Evolutionary conservation across 2,113 vertebrate species (phyloP), one percentile per base, ranked within the genome.

Genomic region (Pimephales promelas): DNA sequence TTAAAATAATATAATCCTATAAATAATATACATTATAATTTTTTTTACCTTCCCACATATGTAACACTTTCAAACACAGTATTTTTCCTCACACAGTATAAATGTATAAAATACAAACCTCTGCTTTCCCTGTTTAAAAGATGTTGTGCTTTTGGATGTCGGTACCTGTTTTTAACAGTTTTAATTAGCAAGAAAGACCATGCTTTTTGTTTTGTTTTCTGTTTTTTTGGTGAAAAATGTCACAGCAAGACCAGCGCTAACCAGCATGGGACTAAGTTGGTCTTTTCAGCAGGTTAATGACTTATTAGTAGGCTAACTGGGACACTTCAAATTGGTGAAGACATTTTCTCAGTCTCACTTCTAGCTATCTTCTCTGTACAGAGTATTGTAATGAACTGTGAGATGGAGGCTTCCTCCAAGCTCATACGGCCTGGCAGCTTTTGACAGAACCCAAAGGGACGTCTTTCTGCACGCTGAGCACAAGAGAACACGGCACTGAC

Each of bases 381-480:
- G 72, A 20, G 10, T 57, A 31, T 64, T 66, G 73, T 84, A 82
- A 87, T 79, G 74, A 84, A 81, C 28, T 82, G 45, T 64, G 56
- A 49, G 26, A 77, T 71, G 57, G 61, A 64, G 54, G 34, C 75
- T 82, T 62, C n/a, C 26, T 82, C 72, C 26, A 57, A 14, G 34
- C 73, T 8, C 26, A 79, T 45, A 22, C 20, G 47, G 77, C 61
- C 45, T 45, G 61, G 31, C 59, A 84, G 82, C 61, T 61, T 81
- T 68, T 77, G 28, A 77, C 73, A 80, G 34, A 72, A 83, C 57
- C 82, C 80, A 64, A 26, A 78, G 36, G 43, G 28, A 47, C 62
- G 1, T 78, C 20, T 28, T 83, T 10, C 70, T n/a, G 26, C 52
- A 73, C 8, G 3, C 22, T n/a, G 18, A 61, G 34, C 76, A 56